Conservation (phyloP, 2,797 vertebrate genomes). For the Pseudotriccus pelzelni region DNA sequence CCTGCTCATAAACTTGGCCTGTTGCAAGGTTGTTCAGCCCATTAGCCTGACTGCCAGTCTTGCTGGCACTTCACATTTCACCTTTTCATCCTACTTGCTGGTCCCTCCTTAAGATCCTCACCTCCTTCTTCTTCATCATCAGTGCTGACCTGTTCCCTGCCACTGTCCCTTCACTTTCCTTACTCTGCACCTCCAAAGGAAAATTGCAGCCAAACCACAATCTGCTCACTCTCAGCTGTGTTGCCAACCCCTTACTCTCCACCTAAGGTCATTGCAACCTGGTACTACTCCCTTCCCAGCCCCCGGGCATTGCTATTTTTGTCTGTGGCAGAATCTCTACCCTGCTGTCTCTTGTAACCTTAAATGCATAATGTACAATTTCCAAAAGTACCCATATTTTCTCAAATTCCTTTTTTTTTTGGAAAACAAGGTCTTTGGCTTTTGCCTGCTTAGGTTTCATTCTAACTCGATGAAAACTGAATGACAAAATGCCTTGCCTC, state of each 20-base stretch:
- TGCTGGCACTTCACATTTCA: neutral
- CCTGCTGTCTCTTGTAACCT: fast-evolving
- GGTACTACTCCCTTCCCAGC: neutral
- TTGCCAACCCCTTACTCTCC: neutral
- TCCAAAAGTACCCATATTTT: neutral
- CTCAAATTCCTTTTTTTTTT: neutral
- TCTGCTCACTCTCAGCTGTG: neutral
- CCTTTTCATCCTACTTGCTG: neutral
- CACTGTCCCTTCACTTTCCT: neutral
- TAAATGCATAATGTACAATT: neutral
- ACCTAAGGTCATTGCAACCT: neutral
- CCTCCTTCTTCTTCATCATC: neutral
- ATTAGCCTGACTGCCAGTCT: neutral
- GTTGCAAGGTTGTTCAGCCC: neutral
- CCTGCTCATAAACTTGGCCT: neutral
- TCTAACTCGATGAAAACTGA: neutral
- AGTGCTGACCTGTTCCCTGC: neutral
- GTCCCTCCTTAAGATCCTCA: neutral
- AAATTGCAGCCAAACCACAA: neutral
- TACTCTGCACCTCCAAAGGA: neutral
- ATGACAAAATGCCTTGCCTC: neutral
- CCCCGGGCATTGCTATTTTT: neutral
- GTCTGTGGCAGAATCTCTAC: neutral
- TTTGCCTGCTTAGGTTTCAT: neutral
- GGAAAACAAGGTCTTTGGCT: neutral